phyloP scores from a whole-genome alignment of 2,888 invertebrate species.

The Thymelicus lineola region DNA sequence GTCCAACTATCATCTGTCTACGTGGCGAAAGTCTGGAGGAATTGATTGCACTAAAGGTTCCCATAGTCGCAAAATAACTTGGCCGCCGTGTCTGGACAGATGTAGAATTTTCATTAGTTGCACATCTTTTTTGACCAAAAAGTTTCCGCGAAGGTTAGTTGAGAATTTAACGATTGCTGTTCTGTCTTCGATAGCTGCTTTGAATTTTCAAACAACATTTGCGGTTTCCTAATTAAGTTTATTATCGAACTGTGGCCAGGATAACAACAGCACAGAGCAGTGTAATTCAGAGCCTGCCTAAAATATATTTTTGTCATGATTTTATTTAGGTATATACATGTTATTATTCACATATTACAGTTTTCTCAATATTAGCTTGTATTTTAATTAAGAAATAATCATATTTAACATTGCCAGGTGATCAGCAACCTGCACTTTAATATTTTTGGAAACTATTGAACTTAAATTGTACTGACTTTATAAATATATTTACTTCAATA shows the following conservation, averaged over 20 bases:
- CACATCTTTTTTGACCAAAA: slow-evolving; percentile 82
- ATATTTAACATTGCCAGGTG: slow-evolving; percentile 86
- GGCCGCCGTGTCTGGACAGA: slow-evolving; percentile 63
- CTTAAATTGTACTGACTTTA: slow-evolving; percentile 87
- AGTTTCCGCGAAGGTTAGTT: slow-evolving; percentile 71
- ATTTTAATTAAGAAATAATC: slow-evolving; percentile 87
- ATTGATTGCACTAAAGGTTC: slow-evolving; percentile 63
- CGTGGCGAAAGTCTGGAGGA: slow-evolving; percentile 58
- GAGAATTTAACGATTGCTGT: slow-evolving; percentile 67
- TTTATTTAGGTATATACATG: slow-evolving; percentile 86
- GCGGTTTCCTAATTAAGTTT: slow-evolving; percentile 78
- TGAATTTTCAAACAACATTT: slow-evolving; percentile 72
- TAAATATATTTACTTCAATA: slow-evolving; percentile 87
- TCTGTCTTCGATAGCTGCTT: slow-evolving; percentile 64
- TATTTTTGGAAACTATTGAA: slow-evolving; percentile 87
- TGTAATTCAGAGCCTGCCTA: slow-evolving; percentile 84
- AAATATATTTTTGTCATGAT: slow-evolving; percentile 86
- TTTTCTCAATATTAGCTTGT: slow-evolving; percentile 86
- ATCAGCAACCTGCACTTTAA: slow-evolving; percentile 86
- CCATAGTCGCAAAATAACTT: slow-evolving; percentile 52
- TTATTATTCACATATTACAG: slow-evolving; percentile 86
- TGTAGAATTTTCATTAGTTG: slow-evolving; percentile 70
- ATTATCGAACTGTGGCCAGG: slow-evolving; percentile 82
- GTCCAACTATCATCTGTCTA: slow-evolving; percentile 77
- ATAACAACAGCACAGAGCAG: slow-evolving; percentile 81